Base-by-base conservation (phyloP, 2,113 vertebrate species). In the Lontra canadensis region DNA sequence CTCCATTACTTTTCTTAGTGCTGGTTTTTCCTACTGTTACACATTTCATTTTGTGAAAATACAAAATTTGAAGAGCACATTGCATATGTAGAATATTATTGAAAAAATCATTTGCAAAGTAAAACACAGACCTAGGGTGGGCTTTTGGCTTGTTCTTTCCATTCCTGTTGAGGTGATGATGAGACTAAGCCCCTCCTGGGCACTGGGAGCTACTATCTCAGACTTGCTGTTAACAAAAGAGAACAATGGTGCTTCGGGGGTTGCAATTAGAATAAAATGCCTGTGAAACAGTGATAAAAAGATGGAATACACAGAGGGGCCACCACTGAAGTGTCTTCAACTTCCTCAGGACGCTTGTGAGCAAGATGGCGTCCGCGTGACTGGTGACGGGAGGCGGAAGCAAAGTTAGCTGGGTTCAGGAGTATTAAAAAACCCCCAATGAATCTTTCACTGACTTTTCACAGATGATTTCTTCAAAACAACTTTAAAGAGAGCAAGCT, bases 401-500 rank as follows among this genome's bases (percentile, higher is more conserved):
- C 82, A 10, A 52, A 15, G 49, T 4, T 36, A 15, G 23, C 71
- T 59, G 52, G 47, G 67, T 55, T 55, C 34, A 13, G 29, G 49
- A 2, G 15, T 39, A 26, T 26, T 55, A 13, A 39, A 82, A 59
- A 39, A 49, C 13, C n/a, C 3, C 47, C 2, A 34, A 18, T 80
- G 73, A 85, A n/a, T 39, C 47, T 52, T 84, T 90, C 85, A 44
- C 93, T 67, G 63, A 81, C 90, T 95, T 96, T 78, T 97, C 92
- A 88, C 52, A 94, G 90, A 44, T 8, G 14, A 87, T 63, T 87
- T 92, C 90, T 90, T 92, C 76, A 90, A 94, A 94, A n/a, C 55
- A 85, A 52, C 79, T 63, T 84, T 49, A 88, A 89, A 81, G 34
- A 81, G 52, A 73, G 3, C 26, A 34, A 44, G 23, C 73, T 94